Conservation (phyloP, 2,113 vertebrate species). For the Vidua macroura region DNA sequence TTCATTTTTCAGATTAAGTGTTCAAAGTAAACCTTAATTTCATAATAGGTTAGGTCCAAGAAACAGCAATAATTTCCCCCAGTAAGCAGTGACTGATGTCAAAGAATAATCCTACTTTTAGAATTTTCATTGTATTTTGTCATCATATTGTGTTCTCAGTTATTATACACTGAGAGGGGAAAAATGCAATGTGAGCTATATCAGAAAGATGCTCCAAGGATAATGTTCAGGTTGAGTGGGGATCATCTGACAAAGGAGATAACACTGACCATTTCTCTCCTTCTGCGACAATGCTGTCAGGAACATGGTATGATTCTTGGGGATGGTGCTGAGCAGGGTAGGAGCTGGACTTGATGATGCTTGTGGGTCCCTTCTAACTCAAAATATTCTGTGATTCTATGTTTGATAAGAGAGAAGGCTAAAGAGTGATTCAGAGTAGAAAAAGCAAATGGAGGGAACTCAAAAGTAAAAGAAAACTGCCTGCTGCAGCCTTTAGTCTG, state of each 20-base stretch:
- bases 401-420: not conserved
- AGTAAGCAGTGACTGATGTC: not conserved
- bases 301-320: not conserved
- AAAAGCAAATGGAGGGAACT: not conserved
- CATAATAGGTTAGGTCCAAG: not conserved
- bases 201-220: not conserved
- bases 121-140: not conserved
- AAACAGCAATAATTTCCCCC: not conserved
- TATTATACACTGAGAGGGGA: not conserved
- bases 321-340: not conserved
- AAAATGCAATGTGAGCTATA: not conserved
- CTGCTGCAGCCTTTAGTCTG: not conserved
- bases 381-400: not conserved
- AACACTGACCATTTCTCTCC: not conserved
- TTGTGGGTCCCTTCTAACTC: not conserved
- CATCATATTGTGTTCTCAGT: not conserved
- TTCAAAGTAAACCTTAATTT: not conserved
- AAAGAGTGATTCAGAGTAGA: not conserved
- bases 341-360: accelerated
- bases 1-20: not conserved
- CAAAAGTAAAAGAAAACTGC: not conserved
- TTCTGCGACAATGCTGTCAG: not conserved
- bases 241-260: not conserved
- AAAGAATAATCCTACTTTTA: not conserved
- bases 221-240: not conserved